Evolutionary conservation across 2,113 vertebrate species (phyloP).

Genomic region (Strix aluco): DNA sequence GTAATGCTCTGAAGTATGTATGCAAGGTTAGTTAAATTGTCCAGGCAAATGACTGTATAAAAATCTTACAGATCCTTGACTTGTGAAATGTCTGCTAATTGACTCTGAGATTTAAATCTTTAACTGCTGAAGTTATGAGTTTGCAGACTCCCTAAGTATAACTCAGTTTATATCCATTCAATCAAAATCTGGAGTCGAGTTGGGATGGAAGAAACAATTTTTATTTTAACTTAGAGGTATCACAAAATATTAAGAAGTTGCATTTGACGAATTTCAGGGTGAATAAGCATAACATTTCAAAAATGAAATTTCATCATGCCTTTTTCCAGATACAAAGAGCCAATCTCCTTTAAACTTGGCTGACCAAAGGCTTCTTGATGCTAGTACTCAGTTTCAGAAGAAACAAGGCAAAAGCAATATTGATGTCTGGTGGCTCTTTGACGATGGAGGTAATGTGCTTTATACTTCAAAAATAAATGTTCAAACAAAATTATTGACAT

Average conservation of each 20-base stretch:
- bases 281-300: neutral
- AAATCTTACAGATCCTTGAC: neutral
- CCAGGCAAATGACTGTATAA: neutral
- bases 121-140: neutral
- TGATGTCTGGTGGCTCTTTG: conserved; percentile 99
- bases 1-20: neutral
- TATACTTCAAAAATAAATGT: neutral
- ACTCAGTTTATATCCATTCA: neutral
- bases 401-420: conserved; percentile 97
- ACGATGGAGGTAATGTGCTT: conserved; percentile 88
- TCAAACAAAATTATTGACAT: neutral
- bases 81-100: neutral
- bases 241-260: neutral
- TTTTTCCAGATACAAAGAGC: conserved; percentile 82
- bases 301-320: neutral
- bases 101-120: neutral
- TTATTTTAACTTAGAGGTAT: neutral
- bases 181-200: neutral
- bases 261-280: neutral
- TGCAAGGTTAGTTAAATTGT: neutral
- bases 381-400: conserved; percentile 92
- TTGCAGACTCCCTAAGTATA: neutral
- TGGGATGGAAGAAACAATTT: neutral
- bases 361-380: conserved; percentile 93
- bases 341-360: conserved; percentile 82